These are phyloP conservation scores for Trachymyrmex septentrionalis DNA, from an alignment of 1,140 invertebrate genomes.

Conservation along the genomic window DNA sequence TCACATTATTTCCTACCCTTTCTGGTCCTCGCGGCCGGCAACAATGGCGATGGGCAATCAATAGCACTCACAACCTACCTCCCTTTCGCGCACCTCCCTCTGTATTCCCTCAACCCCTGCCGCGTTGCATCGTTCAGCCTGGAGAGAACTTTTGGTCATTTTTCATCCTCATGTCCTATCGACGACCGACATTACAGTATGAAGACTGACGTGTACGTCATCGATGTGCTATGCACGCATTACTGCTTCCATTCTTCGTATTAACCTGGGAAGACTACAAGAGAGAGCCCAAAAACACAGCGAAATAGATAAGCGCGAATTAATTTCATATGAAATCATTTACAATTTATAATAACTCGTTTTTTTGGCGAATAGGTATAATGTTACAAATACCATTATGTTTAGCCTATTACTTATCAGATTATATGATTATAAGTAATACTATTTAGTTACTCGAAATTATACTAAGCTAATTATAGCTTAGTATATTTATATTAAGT, in stretches of 20 bases:
- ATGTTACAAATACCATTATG: neutral
- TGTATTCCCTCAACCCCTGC: neutral
- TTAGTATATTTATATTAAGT: too few species aligned
- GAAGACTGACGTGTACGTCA: constrained; percentile 67
- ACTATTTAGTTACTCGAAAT: neutral
- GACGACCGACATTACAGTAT: constrained; percentile 71
- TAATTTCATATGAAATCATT: constrained; percentile 23
- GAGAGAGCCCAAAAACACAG: constrained; percentile 22
- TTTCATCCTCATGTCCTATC: constrained; percentile 75
- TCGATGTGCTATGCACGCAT: constrained; percentile 68
- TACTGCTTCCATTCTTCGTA: constrained; percentile 72
- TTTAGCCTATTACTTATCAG: neutral
- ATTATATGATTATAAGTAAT: neutral
- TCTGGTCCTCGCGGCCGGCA: constrained; percentile 67
- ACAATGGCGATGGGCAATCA: constrained; percentile 78
- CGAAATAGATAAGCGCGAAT: constrained; percentile 10
- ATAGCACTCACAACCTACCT: constrained; percentile 63
- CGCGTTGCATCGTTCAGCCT: constrained; percentile 30
- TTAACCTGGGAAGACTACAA: constrained; percentile 52
- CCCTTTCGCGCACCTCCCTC: constrained; percentile 49
- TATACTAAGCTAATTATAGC: neutral
- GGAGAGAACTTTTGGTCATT: constrained; percentile 75
- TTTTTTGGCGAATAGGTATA: neutral
- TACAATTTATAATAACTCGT: neutral
- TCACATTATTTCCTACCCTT: constrained; percentile 76